Conservation (phyloP, 2,888 invertebrate species). For the Actias luna region DNA sequence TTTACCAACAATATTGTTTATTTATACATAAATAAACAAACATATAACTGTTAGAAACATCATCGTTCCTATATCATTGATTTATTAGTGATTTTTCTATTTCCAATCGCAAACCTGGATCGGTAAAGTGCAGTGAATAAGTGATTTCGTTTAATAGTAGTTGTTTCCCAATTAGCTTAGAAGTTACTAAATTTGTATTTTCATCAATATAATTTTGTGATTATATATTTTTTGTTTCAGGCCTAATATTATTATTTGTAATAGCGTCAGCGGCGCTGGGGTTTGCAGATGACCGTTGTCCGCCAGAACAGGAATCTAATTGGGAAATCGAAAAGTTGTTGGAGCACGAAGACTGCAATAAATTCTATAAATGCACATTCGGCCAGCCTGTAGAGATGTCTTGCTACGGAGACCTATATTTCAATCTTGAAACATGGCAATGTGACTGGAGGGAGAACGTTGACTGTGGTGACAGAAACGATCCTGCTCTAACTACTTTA, state of each 20-base stretch:
- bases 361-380: conserved; percentile 85
- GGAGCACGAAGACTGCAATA: conserved; percentile 80
- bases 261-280: conserved; percentile 34
- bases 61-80: background rate
- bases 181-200: background rate
- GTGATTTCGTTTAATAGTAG: background rate
- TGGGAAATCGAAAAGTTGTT: conserved; percentile 76
- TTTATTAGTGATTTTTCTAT: background rate
- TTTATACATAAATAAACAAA: background rate
- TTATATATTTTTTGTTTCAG: conserved; percentile 28
- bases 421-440: conserved; percentile 74
- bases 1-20: background rate
- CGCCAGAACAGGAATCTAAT: conserved; percentile 49
- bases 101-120: background rate
- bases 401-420: conserved; percentile 81
- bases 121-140: background rate
- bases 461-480: conserved; percentile 74
- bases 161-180: background rate
- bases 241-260: conserved; percentile 22
- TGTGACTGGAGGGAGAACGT: conserved; percentile 85
- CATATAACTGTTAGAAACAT: background rate
- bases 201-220: background rate
- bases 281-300: conserved; percentile 48
- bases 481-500: conserved; percentile 36
- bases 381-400: conserved; percentile 81